These are phyloP conservation scores for Sebastes kiyomatsui DNA, from an alignment of 2,797 vertebrate genomes.

Conservation along the genomic window DNA sequence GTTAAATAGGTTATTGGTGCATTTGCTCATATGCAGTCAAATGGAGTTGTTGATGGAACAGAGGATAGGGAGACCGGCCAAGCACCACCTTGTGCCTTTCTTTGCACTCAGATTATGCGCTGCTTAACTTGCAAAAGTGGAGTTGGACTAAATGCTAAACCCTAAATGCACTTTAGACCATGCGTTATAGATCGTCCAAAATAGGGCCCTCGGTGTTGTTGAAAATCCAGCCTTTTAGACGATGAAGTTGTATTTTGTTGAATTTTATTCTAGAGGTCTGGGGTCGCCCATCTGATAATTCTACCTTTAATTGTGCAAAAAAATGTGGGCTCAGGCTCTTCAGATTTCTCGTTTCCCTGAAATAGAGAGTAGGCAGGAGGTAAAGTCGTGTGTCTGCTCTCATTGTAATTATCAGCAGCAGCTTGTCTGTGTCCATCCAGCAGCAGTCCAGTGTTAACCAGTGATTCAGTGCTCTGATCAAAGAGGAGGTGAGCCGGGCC, in stretches of 20 bases:
- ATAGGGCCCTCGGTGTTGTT: not conserved
- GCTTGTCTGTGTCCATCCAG: not conserved
- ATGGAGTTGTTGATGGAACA: too few relatives aligned
- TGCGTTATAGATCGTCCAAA: too few relatives aligned
- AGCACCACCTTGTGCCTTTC: too few relatives aligned
- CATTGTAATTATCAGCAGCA: slow-evolving; percentile 6
- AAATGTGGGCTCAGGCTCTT: not conserved
- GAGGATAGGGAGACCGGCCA: too few relatives aligned
- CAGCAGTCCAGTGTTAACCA: not conserved
- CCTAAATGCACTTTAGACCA: too few relatives aligned
- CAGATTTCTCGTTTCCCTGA: not conserved
- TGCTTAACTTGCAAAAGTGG: too few relatives aligned
- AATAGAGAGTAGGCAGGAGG: not conserved
- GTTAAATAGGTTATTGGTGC: too few relatives aligned
- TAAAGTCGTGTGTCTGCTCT: not conserved
- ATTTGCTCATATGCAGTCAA: too few relatives aligned
- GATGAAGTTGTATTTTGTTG: not conserved
- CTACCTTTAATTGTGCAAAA: not conserved
- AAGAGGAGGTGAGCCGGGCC: slow-evolving; percentile 2
- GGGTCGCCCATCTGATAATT: not conserved
- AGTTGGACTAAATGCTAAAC: too few relatives aligned
- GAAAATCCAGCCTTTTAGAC: not conserved
- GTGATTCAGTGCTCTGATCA: slow-evolving; percentile 7
- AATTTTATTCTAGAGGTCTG: not conserved
- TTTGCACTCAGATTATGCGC: too few relatives aligned